These are phyloP conservation scores for Peromyscus polionotus DNA, from an alignment of 2,113 vertebrate genomes.

Conservation along the genomic window DNA sequence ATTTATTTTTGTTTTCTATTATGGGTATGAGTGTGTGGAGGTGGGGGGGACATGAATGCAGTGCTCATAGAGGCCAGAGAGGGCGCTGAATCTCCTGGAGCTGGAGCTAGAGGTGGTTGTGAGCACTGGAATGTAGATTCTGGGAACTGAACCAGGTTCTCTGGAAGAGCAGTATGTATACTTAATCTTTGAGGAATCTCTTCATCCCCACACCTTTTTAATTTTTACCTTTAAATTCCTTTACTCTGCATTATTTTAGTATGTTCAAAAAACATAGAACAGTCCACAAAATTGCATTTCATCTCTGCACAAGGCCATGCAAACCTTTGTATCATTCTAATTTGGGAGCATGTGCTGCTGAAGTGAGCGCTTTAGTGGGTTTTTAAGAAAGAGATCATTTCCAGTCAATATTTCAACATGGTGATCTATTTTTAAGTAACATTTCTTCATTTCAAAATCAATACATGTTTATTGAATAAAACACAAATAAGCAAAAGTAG, in stretches of 20 bases:
- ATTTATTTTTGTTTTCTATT: not conserved
- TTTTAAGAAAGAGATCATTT: not conserved
- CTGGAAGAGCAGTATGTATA: not conserved
- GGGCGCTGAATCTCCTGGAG: not conserved
- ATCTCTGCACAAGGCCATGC: not conserved
- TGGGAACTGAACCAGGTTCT: not conserved
- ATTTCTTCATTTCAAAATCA: slow-evolving; percentile 44
- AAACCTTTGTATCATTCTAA: not conserved
- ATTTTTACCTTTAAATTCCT: not conserved
- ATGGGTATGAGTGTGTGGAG: not conserved
- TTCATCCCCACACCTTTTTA: not conserved
- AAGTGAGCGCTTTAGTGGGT: not conserved
- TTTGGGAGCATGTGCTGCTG: not conserved
- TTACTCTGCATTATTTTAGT: not conserved
- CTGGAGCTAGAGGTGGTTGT: not conserved
- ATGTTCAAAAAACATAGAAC: not conserved
- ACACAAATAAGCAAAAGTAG: slow-evolving; percentile 40
- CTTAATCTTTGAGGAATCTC: not conserved
- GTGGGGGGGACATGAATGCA: not conserved
- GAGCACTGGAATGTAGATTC: not conserved
- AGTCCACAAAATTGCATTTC: not conserved
- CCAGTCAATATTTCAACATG: not conserved
- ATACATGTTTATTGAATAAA: slow-evolving; percentile 56
- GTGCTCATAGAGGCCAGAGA: not conserved
- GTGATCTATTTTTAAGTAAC: slow-evolving; percentile 61